phyloP scores from a whole-genome alignment of 2,113 vertebrate species.

The Sphyrna mokarran region DNA sequence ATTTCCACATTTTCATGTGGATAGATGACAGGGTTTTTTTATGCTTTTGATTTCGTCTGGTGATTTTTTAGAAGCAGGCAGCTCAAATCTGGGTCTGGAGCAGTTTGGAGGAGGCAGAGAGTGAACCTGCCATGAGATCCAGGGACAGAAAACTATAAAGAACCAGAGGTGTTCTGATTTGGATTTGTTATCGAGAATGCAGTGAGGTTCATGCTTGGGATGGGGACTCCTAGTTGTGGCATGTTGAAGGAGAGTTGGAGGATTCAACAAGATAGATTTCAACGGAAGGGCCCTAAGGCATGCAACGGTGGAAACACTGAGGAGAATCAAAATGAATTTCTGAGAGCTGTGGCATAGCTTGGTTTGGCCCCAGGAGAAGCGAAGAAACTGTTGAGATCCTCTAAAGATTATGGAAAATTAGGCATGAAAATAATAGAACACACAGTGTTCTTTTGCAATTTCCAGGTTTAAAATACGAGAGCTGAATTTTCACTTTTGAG shows the following conservation, averaged over 20 bases:
- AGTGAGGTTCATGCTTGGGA: background rate
- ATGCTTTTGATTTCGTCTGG: background rate
- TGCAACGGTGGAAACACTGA: background rate
- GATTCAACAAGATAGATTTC: background rate
- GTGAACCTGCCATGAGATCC: background rate
- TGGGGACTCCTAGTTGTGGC: background rate
- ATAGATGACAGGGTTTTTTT: background rate
- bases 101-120: background rate
- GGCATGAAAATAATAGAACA: too few relatives aligned
- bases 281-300: background rate
- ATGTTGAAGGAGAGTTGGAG: background rate
- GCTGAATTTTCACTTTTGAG: too few relatives aligned
- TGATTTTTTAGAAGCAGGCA: background rate
- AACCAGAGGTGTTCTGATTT: background rate
- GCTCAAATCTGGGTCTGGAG: background rate
- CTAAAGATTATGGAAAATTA: too few relatives aligned
- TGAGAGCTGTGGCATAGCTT: background rate
- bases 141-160: background rate
- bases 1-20: background rate
- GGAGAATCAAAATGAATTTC: background rate
- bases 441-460: too few relatives aligned
- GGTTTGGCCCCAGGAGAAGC: background rate
- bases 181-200: background rate
- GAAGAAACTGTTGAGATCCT: background rate
- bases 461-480: too few relatives aligned